Evolutionary conservation across 2,113 vertebrate species (phyloP), one percentile per base, ranked within the genome.

Genomic region (Tamias sibiricus): DNA sequence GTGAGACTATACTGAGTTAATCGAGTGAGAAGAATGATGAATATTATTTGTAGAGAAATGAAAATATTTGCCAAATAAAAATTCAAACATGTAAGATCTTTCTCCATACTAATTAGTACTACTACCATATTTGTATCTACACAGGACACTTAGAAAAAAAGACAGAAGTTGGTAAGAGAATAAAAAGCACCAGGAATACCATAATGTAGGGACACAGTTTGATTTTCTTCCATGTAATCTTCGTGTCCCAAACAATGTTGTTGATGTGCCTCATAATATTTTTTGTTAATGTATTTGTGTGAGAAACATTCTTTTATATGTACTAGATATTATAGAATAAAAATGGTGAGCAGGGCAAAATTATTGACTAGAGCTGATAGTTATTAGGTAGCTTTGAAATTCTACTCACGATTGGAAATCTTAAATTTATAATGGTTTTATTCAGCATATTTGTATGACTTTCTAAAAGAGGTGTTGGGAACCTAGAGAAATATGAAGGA

Each of bases 301-400:
- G 54, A 91, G 37, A 82, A 92, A 79, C 17, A 66, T 83, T 83
- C 13, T 75, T 92, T 59, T 42, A 14, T 40, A 74, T 87, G 12
- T 54, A n/a, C 52, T 62, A 96, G 68, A 26, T 90, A 87, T 54
- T 92, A 57, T 7, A 83, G 30, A 66, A 57, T 81, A 87, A 79
- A 79, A 94, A 32, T 76, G 69, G 30, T 83, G 30, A 92, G 49
- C 30, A 69, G 62, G 44, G 52, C 40, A 82, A 68, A 89, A 24
- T 95, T 82, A 49, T 74, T 95, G 24, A 82, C 35, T 69, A 80
- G 14, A 40, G 20, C 22, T 86, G 28, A 68, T 57, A 40, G 77
- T 93, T 89, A 84, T 26, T 83, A 64, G 83, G 68, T 88, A 81
- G 35, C 80, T 95, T 88, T 89, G 83, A 90, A 66, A 82, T 95